Conservation (phyloP, 2,797 vertebrate species). For the Taeniopygia guttata region DNA sequence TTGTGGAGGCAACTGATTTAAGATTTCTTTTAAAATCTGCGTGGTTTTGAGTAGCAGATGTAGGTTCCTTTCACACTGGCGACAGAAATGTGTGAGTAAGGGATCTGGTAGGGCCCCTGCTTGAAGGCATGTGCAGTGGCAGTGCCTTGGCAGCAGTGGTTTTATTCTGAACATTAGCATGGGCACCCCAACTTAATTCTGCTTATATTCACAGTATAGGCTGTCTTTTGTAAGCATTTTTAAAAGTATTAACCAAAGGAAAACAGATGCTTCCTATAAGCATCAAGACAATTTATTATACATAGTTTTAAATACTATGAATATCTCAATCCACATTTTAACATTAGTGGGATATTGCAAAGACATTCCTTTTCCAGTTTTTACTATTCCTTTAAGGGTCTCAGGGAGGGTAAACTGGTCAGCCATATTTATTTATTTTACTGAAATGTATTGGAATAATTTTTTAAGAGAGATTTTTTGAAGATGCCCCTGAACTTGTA, state of each 20-base stretch:
- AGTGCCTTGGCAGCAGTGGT: slow-evolving; percentile 66
- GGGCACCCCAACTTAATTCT: slow-evolving; percentile 87
- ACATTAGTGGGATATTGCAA: slow-evolving; percentile 80
- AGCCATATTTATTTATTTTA: slow-evolving; percentile 85
- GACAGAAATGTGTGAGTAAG: slow-evolving; percentile 75
- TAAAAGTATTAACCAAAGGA: slow-evolving; percentile 82
- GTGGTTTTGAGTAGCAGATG: slow-evolving; percentile 74
- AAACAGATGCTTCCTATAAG: slow-evolving; percentile 75
- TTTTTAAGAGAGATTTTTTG: slow-evolving; percentile 77
- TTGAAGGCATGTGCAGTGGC: slow-evolving; percentile 30
- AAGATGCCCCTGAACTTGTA: slow-evolving; percentile 76
- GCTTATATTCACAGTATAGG: slow-evolving; percentile 90
- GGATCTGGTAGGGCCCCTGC: slow-evolving; percentile 54
- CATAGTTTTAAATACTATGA: slow-evolving; percentile 82
- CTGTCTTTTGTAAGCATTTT: slow-evolving; percentile 89
- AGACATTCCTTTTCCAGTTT: slow-evolving; percentile 83
- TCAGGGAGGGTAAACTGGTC: slow-evolving; percentile 85
- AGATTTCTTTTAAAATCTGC: slow-evolving; percentile 67
- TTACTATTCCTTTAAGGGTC: slow-evolving; percentile 84
- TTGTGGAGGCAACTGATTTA: slow-evolving; percentile 70
- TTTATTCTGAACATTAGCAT: slow-evolving; percentile 60
- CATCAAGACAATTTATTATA: slow-evolving; percentile 78
- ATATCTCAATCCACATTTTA: slow-evolving; percentile 79
- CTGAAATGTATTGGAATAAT: slow-evolving; percentile 77
- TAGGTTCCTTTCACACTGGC: slow-evolving; percentile 76